Evolutionary conservation across 2,113 vertebrate species (phyloP), one percentile per base, ranked within the genome.

Genomic region (Kryptolebias marmoratus): DNA sequence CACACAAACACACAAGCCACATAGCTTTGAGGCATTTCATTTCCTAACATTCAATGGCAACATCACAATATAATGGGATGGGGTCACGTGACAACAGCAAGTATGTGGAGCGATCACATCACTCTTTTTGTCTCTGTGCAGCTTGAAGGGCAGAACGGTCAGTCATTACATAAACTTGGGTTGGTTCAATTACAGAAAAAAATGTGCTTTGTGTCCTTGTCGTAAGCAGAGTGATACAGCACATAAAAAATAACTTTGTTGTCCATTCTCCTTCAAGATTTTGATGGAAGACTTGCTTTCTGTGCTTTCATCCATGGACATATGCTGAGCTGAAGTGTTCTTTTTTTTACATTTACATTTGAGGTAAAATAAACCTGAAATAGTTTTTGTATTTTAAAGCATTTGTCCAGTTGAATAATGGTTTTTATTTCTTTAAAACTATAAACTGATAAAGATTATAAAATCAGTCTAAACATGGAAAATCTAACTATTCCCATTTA

Each of bases 31-130:
- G 90, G 85, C 85, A 88, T 89, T 90, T 87, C 60, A 90, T 91
- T 91, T 90, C 87, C 91, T 88, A 74, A 87, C 82, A 75, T 80
- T 83, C 85, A 82, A 75, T 89, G 89, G 89, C 87, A 91, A 88
- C 90, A 90, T 88, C 89, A 82, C 81, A 89, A 87, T 87, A 89
- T 90, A 90, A 90, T 92, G 85, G 84, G 78, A 90, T 55, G 80
- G 82, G 74, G 83, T 91, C 91, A 92, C 77, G 80, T 91, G 90
- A 91, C 83, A 72, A 54, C 64, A 80, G 54, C 77, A 68, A 91
- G 86, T 86, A 83, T 82, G 87, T 48, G 64, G 77, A 73, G 80
- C 67, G 57, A 89, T 90, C 86, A 90, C 72, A 89, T 89, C 65
- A 5, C 81, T 84, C 77, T 87, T 71, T 88, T 52, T 77, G 45